Evolutionary conservation across 23 tunicate genomes (phyloP).

Genomic region (Trididemnum clinides): DNA sequence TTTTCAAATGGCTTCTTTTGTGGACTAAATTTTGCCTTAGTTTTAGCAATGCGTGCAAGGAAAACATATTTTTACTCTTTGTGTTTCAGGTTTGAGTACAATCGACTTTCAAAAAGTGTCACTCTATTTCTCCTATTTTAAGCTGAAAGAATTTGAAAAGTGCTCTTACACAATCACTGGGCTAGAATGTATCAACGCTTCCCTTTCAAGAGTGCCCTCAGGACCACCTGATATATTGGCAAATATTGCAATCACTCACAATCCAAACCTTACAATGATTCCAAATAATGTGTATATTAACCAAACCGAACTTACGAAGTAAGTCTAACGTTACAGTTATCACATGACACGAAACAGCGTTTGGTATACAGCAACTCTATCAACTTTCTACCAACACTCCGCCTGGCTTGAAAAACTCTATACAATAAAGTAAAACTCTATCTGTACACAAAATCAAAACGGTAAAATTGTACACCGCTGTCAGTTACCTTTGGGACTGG

Average conservation of each 20-base stretch:
- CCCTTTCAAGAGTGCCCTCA: constrained; percentile 26
- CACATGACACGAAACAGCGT: no score
- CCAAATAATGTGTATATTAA: constrained; percentile 36
- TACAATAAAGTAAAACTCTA: no score
- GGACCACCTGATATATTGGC: constrained; percentile 26
- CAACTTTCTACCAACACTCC: no score
- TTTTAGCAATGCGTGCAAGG: no score
- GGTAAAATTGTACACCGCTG: no score
- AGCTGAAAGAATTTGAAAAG: background rate
- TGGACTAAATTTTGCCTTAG: no score
- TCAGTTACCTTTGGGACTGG: no score
- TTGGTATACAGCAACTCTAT: no score
- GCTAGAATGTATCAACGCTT: constrained; percentile 40
- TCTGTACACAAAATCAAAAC: no score
- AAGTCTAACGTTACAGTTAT: constrained; percentile 1
- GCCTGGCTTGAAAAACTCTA: no score
- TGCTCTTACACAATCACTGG: constrained; percentile 48
- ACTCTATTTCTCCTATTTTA: constrained; percentile 35
- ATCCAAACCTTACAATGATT: constrained; percentile 42
- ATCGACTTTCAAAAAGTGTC: background rate
- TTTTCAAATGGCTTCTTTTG: no score
- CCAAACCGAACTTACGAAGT: constrained; percentile 51
- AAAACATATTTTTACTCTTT: no score
- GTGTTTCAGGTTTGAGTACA: constrained; percentile 37
- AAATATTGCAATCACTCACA: constrained; percentile 26